phyloP scores from a whole-genome alignment of 2,113 vertebrate genomes.

The Pituophis catenifer region DNA sequence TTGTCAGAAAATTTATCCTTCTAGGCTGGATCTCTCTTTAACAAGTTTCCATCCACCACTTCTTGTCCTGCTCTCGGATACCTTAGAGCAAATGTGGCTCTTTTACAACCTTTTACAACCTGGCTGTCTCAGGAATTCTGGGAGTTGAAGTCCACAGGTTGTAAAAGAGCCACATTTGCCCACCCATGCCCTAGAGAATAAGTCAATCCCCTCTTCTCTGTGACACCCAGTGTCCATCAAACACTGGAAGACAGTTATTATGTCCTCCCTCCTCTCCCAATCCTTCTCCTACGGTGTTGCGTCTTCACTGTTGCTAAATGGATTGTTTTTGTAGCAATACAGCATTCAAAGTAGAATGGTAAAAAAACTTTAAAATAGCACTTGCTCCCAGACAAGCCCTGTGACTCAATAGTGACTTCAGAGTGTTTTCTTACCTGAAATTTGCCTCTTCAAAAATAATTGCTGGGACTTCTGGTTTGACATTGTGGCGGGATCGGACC shows the following conservation, averaged over 20 bases:
- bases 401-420: conserved; percentile 28
- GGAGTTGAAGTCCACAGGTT: too few relatives aligned
- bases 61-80: neutral
- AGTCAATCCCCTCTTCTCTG: neutral
- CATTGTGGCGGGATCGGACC: too few relatives aligned
- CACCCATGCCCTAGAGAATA: neutral
- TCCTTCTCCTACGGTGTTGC: neutral
- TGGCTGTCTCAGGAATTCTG: too few relatives aligned
- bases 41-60: neutral
- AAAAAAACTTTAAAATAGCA: neutral
- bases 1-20: neutral
- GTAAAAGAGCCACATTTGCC: too few relatives aligned
- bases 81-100: too few relatives aligned
- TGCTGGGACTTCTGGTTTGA: neutral
- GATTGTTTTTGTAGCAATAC: neutral
- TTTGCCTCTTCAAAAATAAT: neutral
- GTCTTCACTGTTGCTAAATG: neutral
- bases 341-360: neutral
- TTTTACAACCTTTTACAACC: too few relatives aligned
- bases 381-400: conserved; percentile 33
- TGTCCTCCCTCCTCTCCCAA: neutral
- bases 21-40: neutral
- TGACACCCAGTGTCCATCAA: neutral
- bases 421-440: neutral
- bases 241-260: neutral